Percentiles rank a stretch among this genome's conserved stretches.
phyloP scores from a whole-genome alignment of 2,888 invertebrate species.

The Hydrotaea diabolus region DNA sequence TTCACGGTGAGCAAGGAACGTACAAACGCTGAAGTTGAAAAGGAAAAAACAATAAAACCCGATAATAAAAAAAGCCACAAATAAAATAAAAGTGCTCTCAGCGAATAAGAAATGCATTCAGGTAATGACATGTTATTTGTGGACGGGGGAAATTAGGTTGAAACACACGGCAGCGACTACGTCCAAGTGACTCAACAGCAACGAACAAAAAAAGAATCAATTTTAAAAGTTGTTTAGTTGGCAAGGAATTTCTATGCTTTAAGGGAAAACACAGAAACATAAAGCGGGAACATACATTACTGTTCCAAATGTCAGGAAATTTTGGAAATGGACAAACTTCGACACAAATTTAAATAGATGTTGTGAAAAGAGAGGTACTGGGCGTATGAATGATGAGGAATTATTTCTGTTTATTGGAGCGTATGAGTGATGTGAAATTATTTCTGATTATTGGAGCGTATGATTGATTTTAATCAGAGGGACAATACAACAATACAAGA shows the following conservation, averaged over 20 bases:
- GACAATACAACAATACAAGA: too few relatives aligned
- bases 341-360: neutral
- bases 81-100: slow-evolving; percentile 43
- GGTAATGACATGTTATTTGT: slow-evolving; percentile 66
- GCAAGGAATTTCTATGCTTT: neutral
- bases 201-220: neutral
- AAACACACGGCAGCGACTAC: slow-evolving; percentile 18
- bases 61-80: slow-evolving; percentile 31
- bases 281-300: neutral
- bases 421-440: too few relatives aligned
- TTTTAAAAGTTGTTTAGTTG: slow-evolving; percentile 6
- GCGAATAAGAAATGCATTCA: slow-evolving; percentile 52
- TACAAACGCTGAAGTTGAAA: neutral
- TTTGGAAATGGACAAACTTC: neutral
- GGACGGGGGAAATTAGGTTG: slow-evolving; percentile 58
- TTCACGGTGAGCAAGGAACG: slow-evolving; percentile 10
- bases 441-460: too few relatives aligned
- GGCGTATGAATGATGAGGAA: neutral
- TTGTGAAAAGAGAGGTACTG: neutral
- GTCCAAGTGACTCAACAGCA: neutral
- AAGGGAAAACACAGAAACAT: neutral
- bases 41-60: slow-evolving; percentile 35
- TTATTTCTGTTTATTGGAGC: too few relatives aligned
- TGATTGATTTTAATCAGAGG: too few relatives aligned
- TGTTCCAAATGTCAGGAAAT: neutral